Base-by-base conservation (phyloP, 2,797 vertebrate genomes). In the Eleutherodactylus coqui region DNA sequence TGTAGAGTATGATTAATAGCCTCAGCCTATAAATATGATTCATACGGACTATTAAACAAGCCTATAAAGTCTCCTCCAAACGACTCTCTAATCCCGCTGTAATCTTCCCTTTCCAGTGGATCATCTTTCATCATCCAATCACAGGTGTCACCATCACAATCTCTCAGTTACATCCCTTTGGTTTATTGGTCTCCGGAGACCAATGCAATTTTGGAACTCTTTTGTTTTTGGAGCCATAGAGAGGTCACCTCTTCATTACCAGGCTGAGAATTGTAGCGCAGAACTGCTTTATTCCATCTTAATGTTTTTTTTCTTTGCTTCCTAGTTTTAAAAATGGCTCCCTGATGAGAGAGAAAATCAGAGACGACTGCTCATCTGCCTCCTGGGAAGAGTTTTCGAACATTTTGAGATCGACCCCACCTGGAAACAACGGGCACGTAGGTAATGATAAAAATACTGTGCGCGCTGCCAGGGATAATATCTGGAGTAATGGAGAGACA, bases 291-390 rank as follows among this genome's bases (percentile, higher is more conserved):
- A 45, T 72, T 29, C 45, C 11, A 9, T 2, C 21, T 45, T 75
- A 75, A 75, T 79, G 64, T 64, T 78, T 53, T 78, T 53, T 79
- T 29, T 51, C 43, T 60, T 82, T 84, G 58, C 29, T 79, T 87
- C 38, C 32, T 93, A 99, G 98, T 92, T 99, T 97, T 91, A 99
- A 99, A 92, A 99, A 99, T 0, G 97, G 97, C 0, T 99, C 98
- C 79, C 92, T 99, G 86, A 97, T 95, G 70, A 95, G 98, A 93
- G 97, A 99, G 90, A 95, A 91, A 82, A 91, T 99, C 92, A 94
- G 97, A 24, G 92, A 98, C 76, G 88, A 95, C 55, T 94, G 93
- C 47, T 92, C 95, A 21, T 93, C 92, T 87, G 91, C 94, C 77
- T 98, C 96, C 86, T 99, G 98, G 98, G 95, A 95, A 64, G 51